These are phyloP conservation scores for Buathra laborator DNA, from an alignment of 2,888 invertebrate species.

Conservation along the genomic window DNA sequence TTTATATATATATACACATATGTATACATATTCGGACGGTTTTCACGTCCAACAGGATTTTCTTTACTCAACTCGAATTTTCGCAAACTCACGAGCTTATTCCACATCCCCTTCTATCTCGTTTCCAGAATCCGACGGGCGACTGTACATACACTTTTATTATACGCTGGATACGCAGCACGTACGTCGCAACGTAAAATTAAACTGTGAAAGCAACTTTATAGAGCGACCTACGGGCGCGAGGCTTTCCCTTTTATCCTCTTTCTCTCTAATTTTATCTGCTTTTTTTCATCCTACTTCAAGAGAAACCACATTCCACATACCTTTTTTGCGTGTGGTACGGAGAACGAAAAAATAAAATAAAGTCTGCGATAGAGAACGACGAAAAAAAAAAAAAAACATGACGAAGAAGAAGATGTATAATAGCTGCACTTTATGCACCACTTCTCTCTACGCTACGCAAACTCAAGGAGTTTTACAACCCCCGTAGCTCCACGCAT, in stretches of 20 bases:
- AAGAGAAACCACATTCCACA: constrained; percentile 41
- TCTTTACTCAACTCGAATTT: constrained; percentile 10
- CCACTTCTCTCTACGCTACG: not conserved
- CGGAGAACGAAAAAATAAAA: constrained; percentile 40
- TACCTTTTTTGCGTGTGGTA: constrained; percentile 24
- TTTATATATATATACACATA: not conserved
- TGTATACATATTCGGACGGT: not conserved
- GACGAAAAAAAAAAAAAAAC: constrained; percentile 23
- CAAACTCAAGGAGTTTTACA: constrained; percentile 38
- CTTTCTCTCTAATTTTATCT: constrained; percentile 15
- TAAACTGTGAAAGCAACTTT: constrained; percentile 25
- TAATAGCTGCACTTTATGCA: constrained; percentile 50
- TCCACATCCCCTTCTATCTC: not conserved
- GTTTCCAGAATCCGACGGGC: not conserved
- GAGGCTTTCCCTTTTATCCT: constrained; percentile 25
- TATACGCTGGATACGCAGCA: not conserved
- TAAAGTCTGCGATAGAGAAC: constrained; percentile 8
- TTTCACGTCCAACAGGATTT: not conserved
- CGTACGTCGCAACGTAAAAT: constrained; percentile 1
- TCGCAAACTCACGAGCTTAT: not conserved
- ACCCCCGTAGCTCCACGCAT: constrained; percentile 1
- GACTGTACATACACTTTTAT: not conserved
- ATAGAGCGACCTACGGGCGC: not conserved
- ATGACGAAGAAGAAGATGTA: constrained; percentile 32
- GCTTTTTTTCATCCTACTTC: constrained; percentile 41